A percentile compares a stretch with the other conserved stretches of the same genome.
phyloP scores from a whole-genome alignment of 2,113 vertebrate genomes.

The Muntiacus muntjak region DNA sequence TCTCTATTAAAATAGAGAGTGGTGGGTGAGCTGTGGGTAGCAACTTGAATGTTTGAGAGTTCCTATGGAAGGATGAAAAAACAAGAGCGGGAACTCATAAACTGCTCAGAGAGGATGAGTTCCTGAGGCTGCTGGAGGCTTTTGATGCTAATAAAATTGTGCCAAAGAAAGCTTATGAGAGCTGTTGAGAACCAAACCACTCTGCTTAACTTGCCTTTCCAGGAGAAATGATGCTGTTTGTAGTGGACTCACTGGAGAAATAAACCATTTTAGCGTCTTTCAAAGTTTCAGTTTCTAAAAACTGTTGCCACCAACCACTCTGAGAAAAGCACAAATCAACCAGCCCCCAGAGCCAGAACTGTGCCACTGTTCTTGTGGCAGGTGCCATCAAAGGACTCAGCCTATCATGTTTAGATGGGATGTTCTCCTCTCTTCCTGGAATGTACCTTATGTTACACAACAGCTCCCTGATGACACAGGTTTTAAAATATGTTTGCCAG shows the following conservation, averaged over 20 bases:
- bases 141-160: slow-evolving; percentile 40
- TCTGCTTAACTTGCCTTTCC: neutral
- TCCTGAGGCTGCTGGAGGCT: neutral
- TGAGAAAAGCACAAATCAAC: neutral
- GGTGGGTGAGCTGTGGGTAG: neutral
- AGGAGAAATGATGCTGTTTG: neutral
- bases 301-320: neutral
- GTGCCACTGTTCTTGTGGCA: fast-evolving
- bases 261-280: neutral
- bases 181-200: neutral
- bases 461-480: neutral
- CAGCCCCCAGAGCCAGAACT: neutral
- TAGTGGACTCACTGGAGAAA: neutral
- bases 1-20: neutral
- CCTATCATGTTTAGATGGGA: neutral
- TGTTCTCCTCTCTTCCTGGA: neutral
- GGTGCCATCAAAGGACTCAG: fast-evolving
- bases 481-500: neutral
- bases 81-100: neutral
- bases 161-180: neutral
- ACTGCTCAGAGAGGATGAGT: neutral
- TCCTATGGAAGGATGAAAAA: slow-evolving; percentile 11
- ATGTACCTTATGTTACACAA: neutral
- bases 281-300: neutral
- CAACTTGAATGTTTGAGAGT: neutral